Base-by-base conservation (phyloP, 2,888 invertebrate species). In the Helleia helle region DNA sequence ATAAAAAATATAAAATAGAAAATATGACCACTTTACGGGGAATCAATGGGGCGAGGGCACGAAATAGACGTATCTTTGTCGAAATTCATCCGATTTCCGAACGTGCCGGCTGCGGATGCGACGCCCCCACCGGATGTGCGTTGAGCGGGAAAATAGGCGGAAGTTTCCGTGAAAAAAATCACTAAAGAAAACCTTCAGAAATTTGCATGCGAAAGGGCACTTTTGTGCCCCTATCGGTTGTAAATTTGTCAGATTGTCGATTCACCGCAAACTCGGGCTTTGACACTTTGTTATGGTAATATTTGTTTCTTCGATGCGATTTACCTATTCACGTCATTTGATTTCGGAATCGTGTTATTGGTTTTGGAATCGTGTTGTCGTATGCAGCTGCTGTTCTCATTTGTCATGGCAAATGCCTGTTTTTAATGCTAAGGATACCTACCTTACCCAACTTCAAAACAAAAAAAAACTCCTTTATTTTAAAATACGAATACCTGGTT, bases 111-210 rank as follows among this genome's bases (percentile, higher is more conserved):
- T 68, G 59, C 74, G 70, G 70, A 72, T 66, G 64, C 64, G 59
- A 62, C 62, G 62, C 65, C 69, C 71, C 69, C 58, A 55, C 68
- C 71, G 75, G 75, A 76, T 65, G 75, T 70, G 77, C 77, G 74
- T 65, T 67, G 75, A 79, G 74, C 81, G 80, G 72, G 81, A 84
- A 83, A 84, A 83, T 77, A 76, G 75, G 72, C 81, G 84, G 83
- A 83, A 83, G 80, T 76, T 71, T 71, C 71, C 68, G 65, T 61
- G 63, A 63, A 73, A 74, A 73, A 74, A 72, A 69, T 56, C 47
- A 45, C 48, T 58, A 63, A 74, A 74, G 73, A 72, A 74, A 74
- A 63, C 63, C 65, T 64, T 58, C 62, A 51, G 52, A 73, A 75
- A 84, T 83, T 84, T 83, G 75, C 81, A 83, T 83, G 61, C 69